These are phyloP conservation scores for Pectinophora gossypiella DNA, from an alignment of 1,140 invertebrate species.

Conservation along the genomic window DNA sequence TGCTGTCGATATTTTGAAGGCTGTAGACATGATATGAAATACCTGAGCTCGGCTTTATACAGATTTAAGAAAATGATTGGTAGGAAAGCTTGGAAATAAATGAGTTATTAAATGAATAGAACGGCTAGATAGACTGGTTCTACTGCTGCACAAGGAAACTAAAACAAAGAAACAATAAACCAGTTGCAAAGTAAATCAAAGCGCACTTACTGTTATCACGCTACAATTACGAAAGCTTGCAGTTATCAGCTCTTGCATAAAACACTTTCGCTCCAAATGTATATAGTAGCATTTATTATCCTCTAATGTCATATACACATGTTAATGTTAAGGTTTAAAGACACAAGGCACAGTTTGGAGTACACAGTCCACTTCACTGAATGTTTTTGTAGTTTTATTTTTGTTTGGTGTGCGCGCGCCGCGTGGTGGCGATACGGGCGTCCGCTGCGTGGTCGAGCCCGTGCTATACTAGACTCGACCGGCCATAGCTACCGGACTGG, in stretches of 20 bases:
- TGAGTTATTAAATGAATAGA: too few species aligned
- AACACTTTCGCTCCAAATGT: constrained; percentile 45
- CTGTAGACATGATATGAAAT: too few species aligned
- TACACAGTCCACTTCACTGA: constrained; percentile 9
- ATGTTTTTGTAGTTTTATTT: constrained; percentile 37
- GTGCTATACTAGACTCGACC: constrained; percentile 51
- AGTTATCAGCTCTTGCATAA: constrained; percentile 53
- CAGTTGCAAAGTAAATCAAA: constrained; percentile 35
- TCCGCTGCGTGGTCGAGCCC: constrained; percentile 45
- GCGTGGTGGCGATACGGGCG: constrained; percentile 24
- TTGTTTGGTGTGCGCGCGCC: constrained; percentile 43
- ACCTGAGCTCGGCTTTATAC: too few species aligned
- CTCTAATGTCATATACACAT: too few species aligned
- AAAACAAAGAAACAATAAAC: constrained; percentile 21
- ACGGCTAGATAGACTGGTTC: too few species aligned
- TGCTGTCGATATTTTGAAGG: too few species aligned
- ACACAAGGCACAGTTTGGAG: neutral
- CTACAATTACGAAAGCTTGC: constrained; percentile 50
- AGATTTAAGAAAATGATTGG: neutral
- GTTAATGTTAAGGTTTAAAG: too few species aligned
- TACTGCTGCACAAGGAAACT: neutral
- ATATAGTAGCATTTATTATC: too few species aligned
- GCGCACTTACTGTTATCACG: constrained; percentile 66
- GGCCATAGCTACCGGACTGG: constrained; percentile 37
- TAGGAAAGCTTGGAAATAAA: too few species aligned